Evolutionary conservation across 23 tunicate genomes (phyloP).

Genomic region (Diplosoma virens): DNA sequence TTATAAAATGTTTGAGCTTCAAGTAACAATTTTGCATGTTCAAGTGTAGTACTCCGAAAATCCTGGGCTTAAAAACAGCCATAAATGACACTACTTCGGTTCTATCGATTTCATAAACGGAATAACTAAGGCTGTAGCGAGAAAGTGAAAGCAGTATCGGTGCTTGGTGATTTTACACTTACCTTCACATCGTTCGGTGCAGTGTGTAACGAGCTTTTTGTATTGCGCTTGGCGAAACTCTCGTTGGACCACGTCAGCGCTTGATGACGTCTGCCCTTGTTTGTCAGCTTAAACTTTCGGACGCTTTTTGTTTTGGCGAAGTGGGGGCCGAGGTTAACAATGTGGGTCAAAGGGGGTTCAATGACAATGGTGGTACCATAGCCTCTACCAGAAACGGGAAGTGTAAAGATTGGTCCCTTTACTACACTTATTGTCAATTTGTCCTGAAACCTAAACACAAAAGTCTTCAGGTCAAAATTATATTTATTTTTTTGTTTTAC

Average conservation of each 20-base stretch:
- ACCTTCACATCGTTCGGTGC: too few relatives aligned
- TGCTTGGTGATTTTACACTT: too few relatives aligned
- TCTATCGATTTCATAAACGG: too few relatives aligned
- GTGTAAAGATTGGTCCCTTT: conserved; percentile 75
- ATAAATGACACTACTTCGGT: too few relatives aligned
- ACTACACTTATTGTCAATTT: conserved; percentile 70
- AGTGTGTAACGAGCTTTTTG: too few relatives aligned
- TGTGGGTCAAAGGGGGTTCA: conserved; percentile 76
- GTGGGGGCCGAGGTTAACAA: conserved; percentile 82
- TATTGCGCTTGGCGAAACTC: conserved; percentile 55
- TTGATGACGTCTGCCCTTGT: conserved; percentile 86
- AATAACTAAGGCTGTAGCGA: too few relatives aligned
- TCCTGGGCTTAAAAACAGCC: too few relatives aligned
- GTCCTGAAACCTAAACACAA: conserved; percentile 66
- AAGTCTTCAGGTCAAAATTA: not conserved
- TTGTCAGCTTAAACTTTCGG: conserved; percentile 72
- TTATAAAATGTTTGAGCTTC: too few relatives aligned
- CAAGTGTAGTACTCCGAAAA: too few relatives aligned
- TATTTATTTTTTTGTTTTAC: not conserved
- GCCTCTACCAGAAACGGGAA: conserved; percentile 78
- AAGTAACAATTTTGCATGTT: too few relatives aligned
- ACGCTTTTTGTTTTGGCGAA: conserved; percentile 64
- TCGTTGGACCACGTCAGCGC: conserved; percentile 86
- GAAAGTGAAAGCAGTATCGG: too few relatives aligned
- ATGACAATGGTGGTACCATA: conserved; percentile 73